These are phyloP conservation scores for Marmota flaviventris DNA, from an alignment of 2,113 vertebrate species.

Conservation along the genomic window DNA sequence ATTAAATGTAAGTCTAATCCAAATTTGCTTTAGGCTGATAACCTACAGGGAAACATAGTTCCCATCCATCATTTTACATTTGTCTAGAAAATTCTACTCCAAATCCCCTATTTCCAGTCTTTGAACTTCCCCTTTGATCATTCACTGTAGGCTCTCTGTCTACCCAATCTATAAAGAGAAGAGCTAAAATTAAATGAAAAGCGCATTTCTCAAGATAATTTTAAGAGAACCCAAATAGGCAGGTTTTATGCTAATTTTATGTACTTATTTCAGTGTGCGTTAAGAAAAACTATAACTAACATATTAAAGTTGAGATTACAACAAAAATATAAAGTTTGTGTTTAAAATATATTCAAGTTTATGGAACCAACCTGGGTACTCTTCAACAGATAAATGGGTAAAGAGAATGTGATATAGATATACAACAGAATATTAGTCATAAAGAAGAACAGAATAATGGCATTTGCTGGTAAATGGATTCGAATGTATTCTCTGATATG, in stretches of 20 bases:
- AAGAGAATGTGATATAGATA: too few relatives aligned
- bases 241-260: slow-evolving; percentile 9
- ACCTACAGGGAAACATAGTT: background rate
- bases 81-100: slow-evolving; percentile 43
- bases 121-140: background rate
- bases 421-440: too few relatives aligned
- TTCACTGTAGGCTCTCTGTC: background rate
- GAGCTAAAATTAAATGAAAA: background rate
- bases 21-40: slow-evolving; percentile 3
- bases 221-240: background rate
- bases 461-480: too few relatives aligned
- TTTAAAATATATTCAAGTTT: slow-evolving; percentile 44
- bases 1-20: background rate
- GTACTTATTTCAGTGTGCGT: background rate
- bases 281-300: slow-evolving; percentile 22
- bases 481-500: too few relatives aligned
- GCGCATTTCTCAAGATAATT: background rate
- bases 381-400: too few relatives aligned
- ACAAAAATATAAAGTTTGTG: background rate
- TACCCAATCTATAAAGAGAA: background rate
- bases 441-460: too few relatives aligned
- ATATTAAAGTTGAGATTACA: background rate
- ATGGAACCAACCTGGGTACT: too few relatives aligned
- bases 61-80: background rate
- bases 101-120: background rate